Evolutionary conservation across 1,140 invertebrate species (phyloP), one percentile per base, ranked within the genome.

Genomic region (Bombus ignitus): DNA sequence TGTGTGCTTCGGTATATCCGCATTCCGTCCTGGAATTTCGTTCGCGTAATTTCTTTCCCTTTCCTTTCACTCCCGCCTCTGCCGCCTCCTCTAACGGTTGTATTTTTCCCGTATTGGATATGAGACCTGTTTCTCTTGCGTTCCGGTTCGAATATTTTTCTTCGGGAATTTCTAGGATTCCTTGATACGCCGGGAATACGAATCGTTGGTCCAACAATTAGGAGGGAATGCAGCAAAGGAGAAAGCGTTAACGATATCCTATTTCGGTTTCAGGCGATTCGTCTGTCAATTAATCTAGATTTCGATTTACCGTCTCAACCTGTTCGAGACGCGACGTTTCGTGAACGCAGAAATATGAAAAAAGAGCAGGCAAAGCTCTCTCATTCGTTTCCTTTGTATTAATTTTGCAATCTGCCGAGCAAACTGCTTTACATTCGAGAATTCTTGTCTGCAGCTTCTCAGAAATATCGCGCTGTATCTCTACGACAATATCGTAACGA

Each of bases 1-100:
- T 66, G 10, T 44, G 39, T 18, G 15, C 57, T n/a, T 81, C 74
- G 35, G 62, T 68, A 42, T 71, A 68, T 84, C 70, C 59, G 42
- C 83, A 74, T 85, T 85, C 78, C 78, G 74, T 62, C 71, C 18
- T 42, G 32, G 78, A 85, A 85, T 85, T 81, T 85, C 78, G 70
- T 72, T 74, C 68, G 71, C 57, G 83, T 81, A 81, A 85, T 85
- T 85, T 85, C 78, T 65, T 74, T 72, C 35, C 44, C 47, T 32
- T n/a, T 10, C 72, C 18, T 1, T 37, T 15, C 5, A 6, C 5
- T 18, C n/a, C 13, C 28, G 0, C n/a, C 13, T 1, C 1, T 25
- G 9, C 59, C 32, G 3, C 18, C 12, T 42, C 18, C 28, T 22
- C 35, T 18, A 76, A 28, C 47, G 82, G 47, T 79, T 79, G 82